Percentiles rank a stretch among this genome's conserved stretches.
These are phyloP conservation scores for Borostomias antarcticus DNA, from an alignment of 2,797 vertebrate species.

Conservation along the genomic window DNA sequence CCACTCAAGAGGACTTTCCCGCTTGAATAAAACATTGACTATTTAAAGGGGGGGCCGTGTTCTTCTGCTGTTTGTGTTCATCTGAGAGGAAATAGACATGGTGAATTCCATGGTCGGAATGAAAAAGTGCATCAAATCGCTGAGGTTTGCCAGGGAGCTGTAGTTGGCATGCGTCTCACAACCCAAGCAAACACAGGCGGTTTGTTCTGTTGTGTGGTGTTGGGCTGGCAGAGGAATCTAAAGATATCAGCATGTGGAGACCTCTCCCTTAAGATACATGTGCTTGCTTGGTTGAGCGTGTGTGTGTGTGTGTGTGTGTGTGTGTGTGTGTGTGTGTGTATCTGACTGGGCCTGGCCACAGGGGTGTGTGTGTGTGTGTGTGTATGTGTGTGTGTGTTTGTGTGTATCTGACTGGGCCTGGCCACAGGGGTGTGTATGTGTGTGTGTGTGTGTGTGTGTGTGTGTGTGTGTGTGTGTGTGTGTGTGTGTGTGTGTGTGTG, in stretches of 20 bases:
- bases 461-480: constrained; percentile 6
- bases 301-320: constrained; percentile 9
- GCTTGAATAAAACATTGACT: constrained; percentile 45
- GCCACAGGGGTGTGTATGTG: no score
- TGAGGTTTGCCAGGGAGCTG: constrained; percentile 20
- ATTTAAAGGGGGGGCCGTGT: constrained; percentile 41
- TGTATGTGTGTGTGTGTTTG: no score
- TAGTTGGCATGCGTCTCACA: constrained; percentile 37
- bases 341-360: no score
- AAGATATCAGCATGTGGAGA: constrained; percentile 48
- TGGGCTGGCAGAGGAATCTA: constrained; percentile 28
- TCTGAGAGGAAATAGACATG: constrained; percentile 14
- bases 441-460: constrained; percentile 6
- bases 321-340: constrained; percentile 22
- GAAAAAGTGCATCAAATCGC: constrained; percentile 3
- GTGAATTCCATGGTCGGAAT: constrained; percentile 31
- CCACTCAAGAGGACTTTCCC: constrained; percentile 56
- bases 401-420: no score
- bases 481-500: constrained; percentile 1
- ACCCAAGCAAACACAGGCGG: constrained; percentile 45
- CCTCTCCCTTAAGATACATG: constrained; percentile 22
- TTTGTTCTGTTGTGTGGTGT: constrained; percentile 53
- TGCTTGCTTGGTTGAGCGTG: constrained; percentile 13
- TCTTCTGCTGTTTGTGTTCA: constrained; percentile 28
- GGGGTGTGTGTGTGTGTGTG: constrained; percentile 26